Base-by-base conservation (phyloP, 2,888 invertebrate genomes). In the Hirtodrosophila duncani region DNA sequence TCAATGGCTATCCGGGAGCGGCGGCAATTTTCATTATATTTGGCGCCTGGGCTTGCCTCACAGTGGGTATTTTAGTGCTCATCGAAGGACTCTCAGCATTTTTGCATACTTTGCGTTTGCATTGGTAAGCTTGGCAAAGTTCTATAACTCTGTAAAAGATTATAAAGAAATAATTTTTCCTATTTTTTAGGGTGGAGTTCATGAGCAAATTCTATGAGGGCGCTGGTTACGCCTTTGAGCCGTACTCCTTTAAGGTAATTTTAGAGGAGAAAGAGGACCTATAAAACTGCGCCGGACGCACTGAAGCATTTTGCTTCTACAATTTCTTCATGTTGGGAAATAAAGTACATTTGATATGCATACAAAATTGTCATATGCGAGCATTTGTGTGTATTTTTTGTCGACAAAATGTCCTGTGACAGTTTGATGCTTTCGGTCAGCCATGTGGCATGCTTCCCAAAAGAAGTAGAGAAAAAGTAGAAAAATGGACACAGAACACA, bases 1-100 rank as follows among this genome's bases (percentile, higher is more conserved):
- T 34, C 2, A 89, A 21, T 0, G 30, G 10, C 18, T 94, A 93
- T 89, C 83, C 89, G 10, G 95, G 95, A 38, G 91, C 92, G 33
- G 88, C 95, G 43, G 88, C 92, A 52, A 87, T 98, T 37, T 97
- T 92, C 88, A 87, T 92, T 11, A 89, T 96, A 26, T 99, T 99
- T 88, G 92, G 91, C 48, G 91, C 93, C 82, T 99, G 99, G 97
- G 92, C 95, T 37, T 88, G 90, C 18, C 91, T 99, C 63, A 99
- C 99, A 0, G 89, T 99, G 30, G 94, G 94, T 78, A 98, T 99
- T 85, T 91, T 99, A 55, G 95, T 99, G 63, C 90, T 99, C 82
- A 99, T 99, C 97, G 99, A 99, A 89, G 99, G 99, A 3, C 90
- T 99, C 8, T 99, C 98, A 7, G 99, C 99, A 27, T 99, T 99